These are phyloP conservation scores for Stichodactyla helianthus DNA, from an alignment of 64 coral and sea anemone species.

Conservation along the genomic window DNA sequence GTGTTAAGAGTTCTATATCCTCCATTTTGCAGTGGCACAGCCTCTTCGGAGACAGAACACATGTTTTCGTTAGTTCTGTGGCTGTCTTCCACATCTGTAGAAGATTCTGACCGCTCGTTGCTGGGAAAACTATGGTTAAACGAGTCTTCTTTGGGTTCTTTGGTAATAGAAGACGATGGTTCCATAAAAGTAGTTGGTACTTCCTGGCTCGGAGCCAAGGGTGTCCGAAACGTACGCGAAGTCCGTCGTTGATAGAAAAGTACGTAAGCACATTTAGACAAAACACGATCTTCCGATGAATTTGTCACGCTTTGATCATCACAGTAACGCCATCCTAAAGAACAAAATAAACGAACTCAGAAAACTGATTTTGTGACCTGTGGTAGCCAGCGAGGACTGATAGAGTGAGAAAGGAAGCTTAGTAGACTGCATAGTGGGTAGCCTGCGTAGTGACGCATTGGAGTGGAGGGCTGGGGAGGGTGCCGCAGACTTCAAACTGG, in stretches of 20 bases:
- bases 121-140: not conserved
- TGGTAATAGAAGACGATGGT: not conserved
- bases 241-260: conserved; percentile 69
- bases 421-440: not conserved
- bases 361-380: not conserved
- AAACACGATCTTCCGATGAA: conserved; percentile 49
- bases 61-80: not conserved
- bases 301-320: conserved; percentile 68
- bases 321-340: conserved; percentile 80
- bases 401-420: not conserved
- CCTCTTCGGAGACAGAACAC: not conserved
- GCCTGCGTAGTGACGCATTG: not conserved
- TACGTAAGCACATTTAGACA: conserved; percentile 89
- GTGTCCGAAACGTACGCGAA: not conserved
- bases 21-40: not conserved
- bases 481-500: too few species aligned
- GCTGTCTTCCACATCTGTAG: not conserved
- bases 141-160: not conserved
- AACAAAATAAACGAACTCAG: not conserved
- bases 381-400: not conserved
- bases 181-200: not conserved
- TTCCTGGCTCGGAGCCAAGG: not conserved
- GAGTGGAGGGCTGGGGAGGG: too few species aligned
- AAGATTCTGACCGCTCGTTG: not conserved
- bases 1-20: not conserved